Base-by-base conservation (phyloP, 2,888 invertebrate species). In the Drosophila picticornis region DNA sequence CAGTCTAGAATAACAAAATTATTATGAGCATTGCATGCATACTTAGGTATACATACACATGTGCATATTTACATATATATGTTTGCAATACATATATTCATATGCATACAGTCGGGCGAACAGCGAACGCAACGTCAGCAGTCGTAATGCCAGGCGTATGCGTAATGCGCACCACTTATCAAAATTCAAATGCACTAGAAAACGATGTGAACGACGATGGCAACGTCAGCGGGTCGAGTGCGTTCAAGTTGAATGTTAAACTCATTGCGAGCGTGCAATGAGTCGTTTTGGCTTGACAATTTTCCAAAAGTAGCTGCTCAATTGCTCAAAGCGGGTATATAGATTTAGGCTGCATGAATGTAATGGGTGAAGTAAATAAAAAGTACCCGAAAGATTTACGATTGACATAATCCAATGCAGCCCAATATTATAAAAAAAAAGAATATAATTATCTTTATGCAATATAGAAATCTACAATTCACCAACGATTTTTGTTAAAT, bases 191-290 rank as follows among this genome's bases (percentile, higher is more conserved):
- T 83, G 81, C 79, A 77, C 74, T 68, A 62, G 67, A 50, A 57
- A 63, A 63, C 69, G 71, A 63, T 40, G 51, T 19, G 46, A 16
- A 13, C 16, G 31, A 25, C 50, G 46, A 22, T 58, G 46, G 27
- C 38, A 34, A 25, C 73, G 71, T 25, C 77, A 59, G 79, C 81
- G 84, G 86, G 82, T 88, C 84, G 88, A 68, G 65, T 60, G 89
- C 87, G 91, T 91, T 91, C 91, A 91, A 91, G 91, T 91, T 91
- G 91, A 91, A 91, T 91, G 91, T 77, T 88, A 84, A 80, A 79
- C 64, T 61, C 68, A 63, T 67, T 71, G 76, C 63, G 32, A 56
- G 63, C 60, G 55, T 36, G 36, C 11, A 43, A 63, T 63, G 51
- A 69, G 36, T 46, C 71, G 67, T 32, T 75, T 63, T 40, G 22